Evolutionary conservation across 92 coral and sea anemone species (phyloP).

Genomic region (Isaurus tuberculatus): DNA sequence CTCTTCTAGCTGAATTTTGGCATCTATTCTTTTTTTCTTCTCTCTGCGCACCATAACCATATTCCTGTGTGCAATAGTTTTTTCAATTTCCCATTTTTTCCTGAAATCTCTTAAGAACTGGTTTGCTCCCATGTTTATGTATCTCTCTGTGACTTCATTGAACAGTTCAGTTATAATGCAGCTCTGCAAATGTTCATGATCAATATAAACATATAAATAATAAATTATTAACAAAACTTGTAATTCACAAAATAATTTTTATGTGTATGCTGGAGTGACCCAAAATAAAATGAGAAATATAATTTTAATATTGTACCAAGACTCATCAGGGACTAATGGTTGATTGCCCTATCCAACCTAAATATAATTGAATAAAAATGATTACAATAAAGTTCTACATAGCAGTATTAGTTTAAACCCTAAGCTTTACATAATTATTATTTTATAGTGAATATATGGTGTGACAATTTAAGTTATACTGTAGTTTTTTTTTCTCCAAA

Average conservation of each 20-base stretch:
- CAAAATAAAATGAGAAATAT: not conserved
- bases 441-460: not conserved
- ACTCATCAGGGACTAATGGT: not conserved
- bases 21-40: constrained; percentile 14
- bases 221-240: too few species aligned
- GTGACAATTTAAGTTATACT: too few species aligned
- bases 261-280: not conserved
- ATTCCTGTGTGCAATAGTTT: constrained; percentile 53
- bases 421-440: not conserved
- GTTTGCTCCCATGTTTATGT: constrained; percentile 1
- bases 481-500: not conserved
- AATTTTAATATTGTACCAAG: not conserved
- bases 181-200: not conserved
- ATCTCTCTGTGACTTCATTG: not conserved
- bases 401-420: not conserved
- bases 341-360: not conserved
- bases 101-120: constrained; percentile 60
- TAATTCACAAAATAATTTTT: not conserved
- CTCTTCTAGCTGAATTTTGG: constrained; percentile 41
- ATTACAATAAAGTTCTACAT: not conserved
- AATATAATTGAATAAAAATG: too few species aligned
- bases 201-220: not conserved
- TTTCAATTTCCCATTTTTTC: constrained; percentile 40
- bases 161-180: not conserved
- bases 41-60: constrained; percentile 58